Evolutionary conservation across 2,888 invertebrate genomes (phyloP).

Genomic region (Empis livida): DNA sequence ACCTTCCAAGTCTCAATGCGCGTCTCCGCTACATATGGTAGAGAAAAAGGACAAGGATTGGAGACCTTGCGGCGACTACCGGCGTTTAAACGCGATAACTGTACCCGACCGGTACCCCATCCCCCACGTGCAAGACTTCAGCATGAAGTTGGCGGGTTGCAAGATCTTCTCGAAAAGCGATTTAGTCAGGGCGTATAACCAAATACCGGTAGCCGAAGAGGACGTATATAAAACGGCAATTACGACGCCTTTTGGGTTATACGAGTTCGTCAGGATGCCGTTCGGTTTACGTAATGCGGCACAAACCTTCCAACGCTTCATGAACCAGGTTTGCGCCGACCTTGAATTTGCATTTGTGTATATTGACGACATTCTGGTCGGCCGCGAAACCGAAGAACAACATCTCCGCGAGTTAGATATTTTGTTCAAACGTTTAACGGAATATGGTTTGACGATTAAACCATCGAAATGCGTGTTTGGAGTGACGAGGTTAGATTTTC

Average conservation of each 20-base stretch:
- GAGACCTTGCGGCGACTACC: constrained; percentile 3
- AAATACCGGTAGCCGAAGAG: constrained; percentile 21
- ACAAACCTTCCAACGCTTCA: neutral
- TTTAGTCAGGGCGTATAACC: constrained; percentile 21
- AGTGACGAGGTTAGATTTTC: neutral
- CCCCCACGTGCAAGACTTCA: neutral
- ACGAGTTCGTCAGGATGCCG: neutral
- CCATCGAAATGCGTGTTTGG: neutral
- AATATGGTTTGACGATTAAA: neutral
- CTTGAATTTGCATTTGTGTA: neutral
- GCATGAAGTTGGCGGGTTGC: neutral
- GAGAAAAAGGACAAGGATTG: neutral
- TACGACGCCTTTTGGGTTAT: neutral
- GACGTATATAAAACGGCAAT: neutral
- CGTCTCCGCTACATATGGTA: neutral
- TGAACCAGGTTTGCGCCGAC: neutral
- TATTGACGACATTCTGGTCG: neutral
- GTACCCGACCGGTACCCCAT: neutral
- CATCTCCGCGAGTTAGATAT: neutral
- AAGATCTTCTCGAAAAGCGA: constrained; percentile 16
- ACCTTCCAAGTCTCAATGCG: neutral
- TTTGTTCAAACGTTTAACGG: neutral
- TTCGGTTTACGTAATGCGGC: neutral
- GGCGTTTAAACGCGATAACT: neutral
- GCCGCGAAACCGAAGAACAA: neutral